phyloP scores from a whole-genome alignment of 1,140 invertebrate genomes.

The Leguminivora glycinivorella region DNA sequence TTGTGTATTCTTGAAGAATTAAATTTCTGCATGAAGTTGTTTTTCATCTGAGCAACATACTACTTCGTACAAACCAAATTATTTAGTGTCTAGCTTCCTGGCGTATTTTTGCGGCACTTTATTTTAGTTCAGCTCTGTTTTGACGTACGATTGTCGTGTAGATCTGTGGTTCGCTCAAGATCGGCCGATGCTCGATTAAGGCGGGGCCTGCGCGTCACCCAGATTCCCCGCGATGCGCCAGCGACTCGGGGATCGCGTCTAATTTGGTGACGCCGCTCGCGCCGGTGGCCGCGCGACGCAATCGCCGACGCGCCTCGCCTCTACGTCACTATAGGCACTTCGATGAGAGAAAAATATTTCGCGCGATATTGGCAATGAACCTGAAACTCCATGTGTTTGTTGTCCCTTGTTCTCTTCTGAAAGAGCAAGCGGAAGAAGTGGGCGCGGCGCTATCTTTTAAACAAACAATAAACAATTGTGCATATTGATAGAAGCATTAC shows the following conservation, averaged over 20 bases:
- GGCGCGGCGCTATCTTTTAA: conserved; percentile 13
- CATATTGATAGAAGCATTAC: not conserved
- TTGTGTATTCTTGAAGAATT: not conserved
- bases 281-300: conserved; percentile 42
- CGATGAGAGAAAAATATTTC: conserved; percentile 19
- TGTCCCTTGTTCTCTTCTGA: conserved; percentile 4
- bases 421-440: conserved; percentile 27
- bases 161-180: conserved; percentile 51
- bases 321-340: conserved; percentile 27
- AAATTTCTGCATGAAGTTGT: not conserved
- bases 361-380: conserved; percentile 29
- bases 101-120: conserved; percentile 39
- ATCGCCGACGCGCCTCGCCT: conserved; percentile 34
- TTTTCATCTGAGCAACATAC: not conserved
- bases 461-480: not conserved
- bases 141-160: conserved; percentile 50
- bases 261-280: conserved; percentile 67
- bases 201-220: conserved; percentile 65
- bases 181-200: conserved; percentile 36
- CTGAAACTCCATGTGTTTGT: conserved; percentile 27
- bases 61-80: not conserved
- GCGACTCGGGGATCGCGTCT: conserved; percentile 54
- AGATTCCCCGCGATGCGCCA: conserved; percentile 45
- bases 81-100: conserved; percentile 14
- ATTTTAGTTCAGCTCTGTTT: conserved; percentile 50